Evolutionary conservation across 2,888 invertebrate species (phyloP).

Genomic region (Mantis religiosa): DNA sequence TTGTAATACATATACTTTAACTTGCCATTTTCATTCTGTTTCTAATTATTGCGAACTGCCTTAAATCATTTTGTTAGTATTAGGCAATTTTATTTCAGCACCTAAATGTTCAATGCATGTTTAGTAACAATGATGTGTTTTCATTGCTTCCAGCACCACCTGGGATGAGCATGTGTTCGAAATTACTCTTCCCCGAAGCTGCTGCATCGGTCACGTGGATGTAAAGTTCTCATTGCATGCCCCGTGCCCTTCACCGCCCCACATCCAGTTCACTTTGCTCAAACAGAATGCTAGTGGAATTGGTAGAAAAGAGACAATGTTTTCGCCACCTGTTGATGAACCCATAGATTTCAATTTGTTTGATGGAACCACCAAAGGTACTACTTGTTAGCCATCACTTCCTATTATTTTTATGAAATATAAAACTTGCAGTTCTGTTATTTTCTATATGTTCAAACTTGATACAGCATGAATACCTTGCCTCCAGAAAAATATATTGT

Average conservation of each 20-base stretch:
- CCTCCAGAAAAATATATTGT: no score
- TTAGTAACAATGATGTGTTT: neutral
- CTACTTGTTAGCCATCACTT: neutral
- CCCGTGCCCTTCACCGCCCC: slow-evolving; percentile 69
- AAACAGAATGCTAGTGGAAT: slow-evolving; percentile 66
- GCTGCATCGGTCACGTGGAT: slow-evolving; percentile 81
- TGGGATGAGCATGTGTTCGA: slow-evolving; percentile 94
- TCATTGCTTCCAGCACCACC: slow-evolving; percentile 55
- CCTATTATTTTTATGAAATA: neutral
- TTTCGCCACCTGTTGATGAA: slow-evolving; percentile 47
- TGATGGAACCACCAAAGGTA: slow-evolving; percentile 19
- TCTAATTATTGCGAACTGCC: no score
- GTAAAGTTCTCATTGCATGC: slow-evolving; percentile 79
- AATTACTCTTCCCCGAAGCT: slow-evolving; percentile 72
- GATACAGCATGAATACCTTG: neutral
- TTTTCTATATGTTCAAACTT: neutral
- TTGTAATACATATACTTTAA: no score
- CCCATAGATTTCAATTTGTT: slow-evolving; percentile 46
- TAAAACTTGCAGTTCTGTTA: neutral
- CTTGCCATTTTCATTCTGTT: no score
- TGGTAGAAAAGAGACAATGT: slow-evolving; percentile 41
- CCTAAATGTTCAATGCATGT: neutral
- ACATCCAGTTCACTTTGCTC: slow-evolving; percentile 71
- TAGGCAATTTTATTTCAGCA: neutral
- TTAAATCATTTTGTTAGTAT: no score